These are phyloP conservation scores for Drosophila colorata DNA, from an alignment of 2,888 invertebrate species.

Conservation along the genomic window DNA sequence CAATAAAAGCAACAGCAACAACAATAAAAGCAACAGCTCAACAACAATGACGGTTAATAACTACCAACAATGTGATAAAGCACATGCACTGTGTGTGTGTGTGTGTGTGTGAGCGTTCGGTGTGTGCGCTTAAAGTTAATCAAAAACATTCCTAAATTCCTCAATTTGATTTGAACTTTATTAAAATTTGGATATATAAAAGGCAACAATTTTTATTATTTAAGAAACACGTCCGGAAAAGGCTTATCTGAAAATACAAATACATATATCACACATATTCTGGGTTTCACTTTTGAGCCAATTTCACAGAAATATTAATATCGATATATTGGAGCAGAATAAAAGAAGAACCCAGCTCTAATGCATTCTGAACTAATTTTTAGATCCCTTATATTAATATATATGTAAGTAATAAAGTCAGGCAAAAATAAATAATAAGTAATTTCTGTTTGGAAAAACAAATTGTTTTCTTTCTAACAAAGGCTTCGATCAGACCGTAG, in stretches of 20 bases:
- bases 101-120: background rate
- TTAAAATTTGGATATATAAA: background rate
- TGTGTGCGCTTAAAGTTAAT: conserved; percentile 6
- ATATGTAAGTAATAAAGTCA: no score
- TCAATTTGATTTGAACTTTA: background rate
- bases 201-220: background rate
- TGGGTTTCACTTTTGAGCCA: background rate
- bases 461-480: no score
- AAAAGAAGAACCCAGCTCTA: background rate
- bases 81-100: conserved; percentile 1
- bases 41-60: conserved; percentile 69
- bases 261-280: background rate
- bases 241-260: background rate
- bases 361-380: background rate
- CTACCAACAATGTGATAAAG: conserved; percentile 54
- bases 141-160: background rate
- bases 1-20: conserved; percentile 14
- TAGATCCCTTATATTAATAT: no score
- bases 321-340: background rate
- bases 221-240: no score
- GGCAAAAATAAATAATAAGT: no score
- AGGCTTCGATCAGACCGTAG: no score
- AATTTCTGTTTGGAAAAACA: no score
- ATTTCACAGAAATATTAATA: background rate
- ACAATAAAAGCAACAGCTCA: conserved; percentile 17